Percentiles rank a stretch among this genome's conserved stretches.
phyloP scores from a whole-genome alignment of 2,888 invertebrate genomes.

The Torymus tubicola region DNA sequence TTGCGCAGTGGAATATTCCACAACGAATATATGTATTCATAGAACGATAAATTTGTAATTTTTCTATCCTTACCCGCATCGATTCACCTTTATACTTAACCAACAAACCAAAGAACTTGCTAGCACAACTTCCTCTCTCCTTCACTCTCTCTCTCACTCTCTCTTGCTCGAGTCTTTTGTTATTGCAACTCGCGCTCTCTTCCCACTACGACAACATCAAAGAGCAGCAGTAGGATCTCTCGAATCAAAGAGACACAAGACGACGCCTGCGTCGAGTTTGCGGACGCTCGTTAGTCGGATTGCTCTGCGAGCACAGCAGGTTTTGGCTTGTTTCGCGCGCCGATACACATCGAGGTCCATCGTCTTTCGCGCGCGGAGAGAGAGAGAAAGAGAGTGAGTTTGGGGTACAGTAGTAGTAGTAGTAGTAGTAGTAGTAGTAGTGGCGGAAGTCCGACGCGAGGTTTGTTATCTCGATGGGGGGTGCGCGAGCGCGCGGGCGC shows the following conservation, averaged over 20 bases:
- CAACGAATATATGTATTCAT: too few relatives aligned
- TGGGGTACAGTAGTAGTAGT: too few relatives aligned
- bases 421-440: too few relatives aligned
- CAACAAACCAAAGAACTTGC: too few relatives aligned
- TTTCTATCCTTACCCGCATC: too few relatives aligned
- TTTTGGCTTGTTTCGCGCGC: slow-evolving; percentile 66
- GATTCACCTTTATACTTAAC: too few relatives aligned
- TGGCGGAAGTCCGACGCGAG: slow-evolving; percentile 62
- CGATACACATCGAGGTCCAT: slow-evolving; percentile 66
- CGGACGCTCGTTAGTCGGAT: slow-evolving; percentile 66
- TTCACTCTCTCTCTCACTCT: too few relatives aligned
- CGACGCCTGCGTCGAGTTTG: slow-evolving; percentile 24
- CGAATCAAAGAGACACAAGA: slow-evolving; percentile 6
- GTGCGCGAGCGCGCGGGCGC: slow-evolving; percentile 55
- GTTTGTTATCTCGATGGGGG: slow-evolving; percentile 65
- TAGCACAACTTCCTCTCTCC: too few relatives aligned
- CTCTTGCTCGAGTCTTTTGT: slow-evolving; percentile 28
- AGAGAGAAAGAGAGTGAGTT: background rate
- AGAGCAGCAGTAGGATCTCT: background rate
- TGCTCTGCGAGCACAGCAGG: slow-evolving; percentile 60
- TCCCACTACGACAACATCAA: slow-evolving; percentile 17
- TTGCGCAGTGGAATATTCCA: too few relatives aligned
- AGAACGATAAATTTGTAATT: too few relatives aligned
- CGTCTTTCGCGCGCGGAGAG: slow-evolving; percentile 53
- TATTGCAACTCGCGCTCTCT: slow-evolving; percentile 24